phyloP scores from a whole-genome alignment of 2,888 invertebrate species.

The Spicauda simplicius region DNA sequence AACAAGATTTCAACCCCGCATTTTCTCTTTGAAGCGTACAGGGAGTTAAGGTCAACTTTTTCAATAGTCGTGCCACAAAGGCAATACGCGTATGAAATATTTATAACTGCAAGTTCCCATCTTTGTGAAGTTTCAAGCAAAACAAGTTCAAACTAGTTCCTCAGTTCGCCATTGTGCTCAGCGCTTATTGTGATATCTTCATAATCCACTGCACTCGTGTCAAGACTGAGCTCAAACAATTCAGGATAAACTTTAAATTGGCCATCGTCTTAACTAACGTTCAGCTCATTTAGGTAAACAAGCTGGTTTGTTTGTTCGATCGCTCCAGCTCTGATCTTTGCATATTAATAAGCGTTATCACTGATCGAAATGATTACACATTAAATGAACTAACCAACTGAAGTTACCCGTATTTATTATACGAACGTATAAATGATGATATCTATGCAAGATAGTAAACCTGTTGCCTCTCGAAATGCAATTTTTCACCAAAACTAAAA shows the following conservation, averaged over 20 bases:
- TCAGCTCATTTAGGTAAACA: neutral
- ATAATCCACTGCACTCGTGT: neutral
- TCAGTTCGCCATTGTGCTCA: conserved; percentile 6
- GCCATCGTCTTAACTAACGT: conserved; percentile 43
- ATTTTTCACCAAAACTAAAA: too few relatives aligned
- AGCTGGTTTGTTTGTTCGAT: neutral
- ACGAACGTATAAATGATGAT: too few relatives aligned
- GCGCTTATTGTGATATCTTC: conserved; percentile 6
- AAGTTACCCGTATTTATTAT: too few relatives aligned
- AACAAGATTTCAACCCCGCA: neutral
- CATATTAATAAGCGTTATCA: too few relatives aligned
- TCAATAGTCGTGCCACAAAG: neutral
- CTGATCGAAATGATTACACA: too few relatives aligned
- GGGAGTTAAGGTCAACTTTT: neutral
- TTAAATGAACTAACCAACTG: too few relatives aligned
- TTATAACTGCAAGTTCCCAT: conserved; percentile 6
- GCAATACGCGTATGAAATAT: neutral
- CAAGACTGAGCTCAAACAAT: neutral
- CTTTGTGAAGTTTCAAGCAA: conserved; percentile 13
- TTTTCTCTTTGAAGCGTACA: neutral
- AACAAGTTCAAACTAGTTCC: conserved; percentile 21
- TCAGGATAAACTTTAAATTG: conserved; percentile 18
- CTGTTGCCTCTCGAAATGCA: too few relatives aligned
- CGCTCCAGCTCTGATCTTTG: neutral
- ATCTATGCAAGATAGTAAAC: too few relatives aligned